Base-by-base conservation (phyloP, 2,888 invertebrate species). In the Bombylius discolor region DNA sequence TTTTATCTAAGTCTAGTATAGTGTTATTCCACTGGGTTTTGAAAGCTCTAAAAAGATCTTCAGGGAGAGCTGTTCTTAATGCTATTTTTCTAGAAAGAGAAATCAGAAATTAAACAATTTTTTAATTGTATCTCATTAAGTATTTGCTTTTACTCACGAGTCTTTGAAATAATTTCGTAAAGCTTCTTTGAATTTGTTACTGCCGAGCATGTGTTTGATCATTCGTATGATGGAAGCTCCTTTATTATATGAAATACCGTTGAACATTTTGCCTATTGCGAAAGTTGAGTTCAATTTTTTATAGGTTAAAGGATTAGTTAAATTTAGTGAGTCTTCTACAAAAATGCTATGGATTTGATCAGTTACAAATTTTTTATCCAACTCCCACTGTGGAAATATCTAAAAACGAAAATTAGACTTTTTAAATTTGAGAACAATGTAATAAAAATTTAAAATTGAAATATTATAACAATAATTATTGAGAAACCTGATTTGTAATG, bases 271-370 rank as follows among this genome's bases (percentile, higher is more conserved):
- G 7, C 76, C 72, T 6, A 85, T 79, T 59, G 84, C 76, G 0
- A 66, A 65, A 1, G 82, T 81, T 8, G 79, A 80, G 8, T 77
- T 77, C 0, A 83, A 79, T 5, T 74, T 70, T 9, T 70, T 67
- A 51, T 79, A 76, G 2, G 77, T 81, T 62, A 89, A 70, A 0
- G 88, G 78, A 52, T 82, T 80, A 0, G 81, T 78, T 23, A 70
- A 71, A 34, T 72, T 68, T 0, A 77, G 71, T n/a, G 82, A 78
- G 64, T 88, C 89, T 9, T 7, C 11, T 7, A 39, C 11, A 55
- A 87, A 74, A 7, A 83, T 79, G 0, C 76, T 69, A 61, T 89
- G 89, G 0, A 88, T 63, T 66, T 85, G 83, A 56, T 84, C 82
- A 0, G 78, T 75, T 1, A 87, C 81, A 64, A 88, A 89, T 64